Conservation (phyloP, 2,797 vertebrate genomes). For the Natrix natrix region DNA sequence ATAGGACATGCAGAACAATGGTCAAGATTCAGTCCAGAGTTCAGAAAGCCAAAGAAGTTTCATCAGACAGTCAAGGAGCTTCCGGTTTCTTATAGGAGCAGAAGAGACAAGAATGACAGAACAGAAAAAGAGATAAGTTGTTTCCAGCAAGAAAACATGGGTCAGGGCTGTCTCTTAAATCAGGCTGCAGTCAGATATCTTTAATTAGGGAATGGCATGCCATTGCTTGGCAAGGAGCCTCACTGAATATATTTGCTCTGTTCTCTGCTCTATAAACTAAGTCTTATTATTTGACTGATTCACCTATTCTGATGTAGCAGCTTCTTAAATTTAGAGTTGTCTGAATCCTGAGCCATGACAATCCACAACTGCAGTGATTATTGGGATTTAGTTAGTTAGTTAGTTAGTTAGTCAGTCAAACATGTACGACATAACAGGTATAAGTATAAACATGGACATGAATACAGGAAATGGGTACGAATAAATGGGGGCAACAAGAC, state of each 20-base stretch:
- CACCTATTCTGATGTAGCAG: neutral
- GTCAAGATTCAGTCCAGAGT: neutral
- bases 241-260: neutral
- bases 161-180: neutral
- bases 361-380: neutral
- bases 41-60: neutral
- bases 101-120: neutral
- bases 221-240: neutral
- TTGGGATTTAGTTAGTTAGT: too few species aligned
- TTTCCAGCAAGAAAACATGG: neutral
- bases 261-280: neutral
- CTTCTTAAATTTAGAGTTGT: neutral
- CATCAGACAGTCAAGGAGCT: neutral
- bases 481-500: too few species aligned
- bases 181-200: neutral
- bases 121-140: neutral
- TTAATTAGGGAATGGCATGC: neutral
- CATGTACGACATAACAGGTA: too few species aligned
- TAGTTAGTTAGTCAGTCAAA: too few species aligned
- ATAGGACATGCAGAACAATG: neutral
- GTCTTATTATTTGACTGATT: neutral
- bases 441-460: too few species aligned
- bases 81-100: neutral
- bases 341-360: neutral
- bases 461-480: too few species aligned